Conservation (phyloP, 2,797 vertebrate genomes). For the Argyrosomus regius region DNA sequence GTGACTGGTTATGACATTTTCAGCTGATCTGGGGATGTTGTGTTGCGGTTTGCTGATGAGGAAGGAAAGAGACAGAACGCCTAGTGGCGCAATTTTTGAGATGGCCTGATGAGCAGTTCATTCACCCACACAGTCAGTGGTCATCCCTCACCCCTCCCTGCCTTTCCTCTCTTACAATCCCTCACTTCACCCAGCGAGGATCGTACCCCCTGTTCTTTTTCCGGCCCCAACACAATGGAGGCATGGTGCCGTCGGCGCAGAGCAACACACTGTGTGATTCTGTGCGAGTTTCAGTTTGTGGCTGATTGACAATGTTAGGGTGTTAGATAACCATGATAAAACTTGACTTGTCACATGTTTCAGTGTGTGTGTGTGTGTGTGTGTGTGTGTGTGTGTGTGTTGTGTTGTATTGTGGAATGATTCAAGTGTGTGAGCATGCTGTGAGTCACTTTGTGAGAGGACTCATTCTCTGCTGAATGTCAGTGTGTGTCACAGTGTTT, state of each 20-base stretch:
- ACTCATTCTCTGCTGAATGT: constrained; percentile 62
- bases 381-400: constrained; percentile 43
- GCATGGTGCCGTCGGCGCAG: constrained; percentile 69
- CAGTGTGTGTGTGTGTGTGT: constrained; percentile 40
- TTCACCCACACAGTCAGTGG: constrained; percentile 55
- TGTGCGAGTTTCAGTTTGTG: constrained; percentile 60
- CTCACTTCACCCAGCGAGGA: constrained; percentile 38
- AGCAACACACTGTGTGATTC: constrained; percentile 58
- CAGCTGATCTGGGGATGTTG: constrained; percentile 34
- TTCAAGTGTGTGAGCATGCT: constrained; percentile 57
- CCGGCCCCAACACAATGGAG: constrained; percentile 74
- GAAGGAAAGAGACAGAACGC: constrained; percentile 59
- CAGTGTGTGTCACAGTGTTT: constrained; percentile 58
- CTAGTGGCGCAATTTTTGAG: constrained; percentile 58
- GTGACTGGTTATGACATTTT: constrained; percentile 30
- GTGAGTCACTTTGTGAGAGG: constrained; percentile 70
- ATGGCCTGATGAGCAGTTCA: constrained; percentile 58
- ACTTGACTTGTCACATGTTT: constrained; percentile 66
- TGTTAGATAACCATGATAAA: constrained; percentile 68
- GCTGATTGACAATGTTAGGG: constrained; percentile 46
- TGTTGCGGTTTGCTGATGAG: constrained; percentile 49
- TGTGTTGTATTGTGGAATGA: constrained; percentile 55
- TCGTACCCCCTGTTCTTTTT: constrained; percentile 67
- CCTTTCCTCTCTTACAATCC: constrained; percentile 44
- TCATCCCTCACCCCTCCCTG: constrained; percentile 42